Evolutionary conservation across 2,113 vertebrate genomes (phyloP).

Genomic region (Chaetops frenatus): DNA sequence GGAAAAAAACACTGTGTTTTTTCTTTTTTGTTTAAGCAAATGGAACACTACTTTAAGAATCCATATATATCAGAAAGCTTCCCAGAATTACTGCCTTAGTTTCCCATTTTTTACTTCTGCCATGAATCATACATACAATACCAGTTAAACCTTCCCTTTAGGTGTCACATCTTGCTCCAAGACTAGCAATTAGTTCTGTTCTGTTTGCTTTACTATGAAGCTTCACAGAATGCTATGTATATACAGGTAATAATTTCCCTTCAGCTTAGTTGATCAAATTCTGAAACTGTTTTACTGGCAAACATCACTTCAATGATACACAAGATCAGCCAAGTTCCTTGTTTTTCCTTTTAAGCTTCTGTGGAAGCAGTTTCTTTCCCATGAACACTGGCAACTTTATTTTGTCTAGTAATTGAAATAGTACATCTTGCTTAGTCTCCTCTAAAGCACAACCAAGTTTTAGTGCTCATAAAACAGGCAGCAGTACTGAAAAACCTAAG

Average conservation of each 20-base stretch:
- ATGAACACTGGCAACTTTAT: neutral
- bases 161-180: neutral
- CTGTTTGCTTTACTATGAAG: neutral
- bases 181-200: neutral
- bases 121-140: neutral
- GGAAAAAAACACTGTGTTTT: neutral
- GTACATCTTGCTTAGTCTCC: neutral
- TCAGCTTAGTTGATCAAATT: neutral
- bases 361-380: neutral
- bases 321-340: neutral
- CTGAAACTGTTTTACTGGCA: neutral
- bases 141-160: neutral
- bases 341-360: neutral
- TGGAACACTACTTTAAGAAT: neutral
- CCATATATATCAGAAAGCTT: neutral
- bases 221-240: neutral
- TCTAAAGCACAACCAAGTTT: neutral
- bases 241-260: neutral
- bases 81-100: neutral
- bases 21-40: neutral
- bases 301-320: neutral
- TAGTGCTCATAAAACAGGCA: neutral
- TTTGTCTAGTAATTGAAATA: constrained; percentile 1
- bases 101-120: neutral
- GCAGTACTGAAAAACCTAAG: neutral